Evolutionary conservation across 2,888 invertebrate species (phyloP).

Genomic region (Sinotaia quadrata): DNA sequence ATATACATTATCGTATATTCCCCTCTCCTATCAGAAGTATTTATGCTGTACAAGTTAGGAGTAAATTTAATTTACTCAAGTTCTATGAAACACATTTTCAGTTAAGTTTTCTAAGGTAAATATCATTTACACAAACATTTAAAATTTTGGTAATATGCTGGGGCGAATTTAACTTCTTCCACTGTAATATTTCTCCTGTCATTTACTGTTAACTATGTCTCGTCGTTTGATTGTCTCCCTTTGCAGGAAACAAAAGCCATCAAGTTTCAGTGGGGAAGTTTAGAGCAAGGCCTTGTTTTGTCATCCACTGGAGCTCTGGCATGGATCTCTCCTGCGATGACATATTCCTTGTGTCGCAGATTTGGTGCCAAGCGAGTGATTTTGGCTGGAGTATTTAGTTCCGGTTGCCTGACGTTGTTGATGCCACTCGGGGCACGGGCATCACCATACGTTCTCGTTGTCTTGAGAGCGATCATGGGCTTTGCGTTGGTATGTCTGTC

Average conservation of each 20-base stretch:
- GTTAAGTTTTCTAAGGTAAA: no score
- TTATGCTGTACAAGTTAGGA: no score
- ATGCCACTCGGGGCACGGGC: neutral
- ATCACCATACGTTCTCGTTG: slow-evolving; percentile 14
- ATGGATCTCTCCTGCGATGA: slow-evolving; percentile 9
- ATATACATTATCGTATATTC: no score
- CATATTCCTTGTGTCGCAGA: neutral
- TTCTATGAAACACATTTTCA: no score
- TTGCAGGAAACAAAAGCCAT: neutral
- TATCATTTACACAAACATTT: no score
- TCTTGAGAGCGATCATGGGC: neutral
- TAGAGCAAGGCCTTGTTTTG: slow-evolving; percentile 4
- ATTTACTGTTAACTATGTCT: no score
- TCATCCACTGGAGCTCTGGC: neutral
- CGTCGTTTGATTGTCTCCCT: no score
- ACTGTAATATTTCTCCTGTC: no score
- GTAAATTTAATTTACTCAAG: no score
- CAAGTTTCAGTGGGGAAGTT: slow-evolving; percentile 18
- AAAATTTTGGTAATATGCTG: no score
- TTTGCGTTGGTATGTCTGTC: neutral
- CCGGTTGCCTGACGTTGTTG: neutral
- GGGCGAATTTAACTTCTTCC: no score
- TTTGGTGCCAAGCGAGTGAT: slow-evolving; percentile 2
- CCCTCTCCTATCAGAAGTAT: no score
- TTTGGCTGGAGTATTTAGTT: neutral